Evolutionary conservation across 1,140 invertebrate species (phyloP), one percentile per base, ranked within the genome.

Genomic region (Leucophenga varia): DNA sequence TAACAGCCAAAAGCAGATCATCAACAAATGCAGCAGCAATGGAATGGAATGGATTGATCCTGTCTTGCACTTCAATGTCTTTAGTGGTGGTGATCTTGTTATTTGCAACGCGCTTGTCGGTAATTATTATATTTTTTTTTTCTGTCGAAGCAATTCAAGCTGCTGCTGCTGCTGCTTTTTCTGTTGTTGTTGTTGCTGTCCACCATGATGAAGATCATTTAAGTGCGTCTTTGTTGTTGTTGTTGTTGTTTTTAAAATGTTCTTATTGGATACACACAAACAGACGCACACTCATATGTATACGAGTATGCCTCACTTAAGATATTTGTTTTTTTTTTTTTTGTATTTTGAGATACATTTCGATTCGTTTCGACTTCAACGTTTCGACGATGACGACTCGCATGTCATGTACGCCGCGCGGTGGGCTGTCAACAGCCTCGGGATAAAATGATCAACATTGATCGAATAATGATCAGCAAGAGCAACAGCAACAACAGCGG

Each of bases 361-460:
- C 19, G 30, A 37, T n/a, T 25, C 21, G 30, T 28, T 10, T 38
- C 35, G 37, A 30, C 43, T 28, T 41, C 22, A 32, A 31, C 14
- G 36, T n/a, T n/a, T 32, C 43, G 42, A 21, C 30, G 17, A 35
- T 22, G 19, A 39, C 41, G 51, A 59, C 64, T 69, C 64, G 58
- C 55, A 63, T 71, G 67, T 71, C 67, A 71, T 71, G 67, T 71
- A n/a, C n/a, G n/a, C 67, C 67, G 69, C 61, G 65, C 67, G 67
- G 63, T 67, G 67, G 67, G 59, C 67, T 71, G 67, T 71, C 67
- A 71, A 71, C 67, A 71, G 67, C 67, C 67, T 52, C 63, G 59
- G 67, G 67, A 71, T 71, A 71, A 71, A 71, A 71, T 71, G 67
- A 71, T 71, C 67, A 71, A 71, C 67, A 71, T 71, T 71, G 67